Base-by-base conservation (phyloP, 2,797 vertebrate genomes). In the Ceryle rudis region DNA sequence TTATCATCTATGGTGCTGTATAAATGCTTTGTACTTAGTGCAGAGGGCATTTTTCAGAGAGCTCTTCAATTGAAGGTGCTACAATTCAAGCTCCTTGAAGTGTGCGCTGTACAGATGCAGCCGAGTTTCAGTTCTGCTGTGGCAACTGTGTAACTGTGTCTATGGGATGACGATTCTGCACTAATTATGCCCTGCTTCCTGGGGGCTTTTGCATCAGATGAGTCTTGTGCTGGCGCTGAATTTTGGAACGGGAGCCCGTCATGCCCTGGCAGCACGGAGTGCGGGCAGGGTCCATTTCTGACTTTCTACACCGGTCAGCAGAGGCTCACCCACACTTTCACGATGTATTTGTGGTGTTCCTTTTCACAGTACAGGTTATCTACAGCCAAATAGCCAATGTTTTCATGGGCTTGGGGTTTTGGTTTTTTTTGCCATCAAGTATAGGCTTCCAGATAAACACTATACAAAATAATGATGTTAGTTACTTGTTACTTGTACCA, bases 51-150 rank as follows among this genome's bases (percentile, higher is more conserved):
- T 92, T 81, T 70, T 70, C 31, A 35, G 54, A 41, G 66, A 5
- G 0, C 41, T 35, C 8, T 75, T 51, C 51, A 42, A 31, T 62
- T 0, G 0, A 47, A 67, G 5, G 10, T 4, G 1, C 55, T 73
- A 0, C 60, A 51, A 0, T 83, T 79, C 52, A 29, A 31, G 28
- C 44, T 65, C 12, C 57, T 80, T 26, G 16, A 54, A 54, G 18
- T 15, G 12, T 28, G 21, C 69, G 54, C 70, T 72, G 39, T n/a
- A n/a, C 0, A 0, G 25, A 22, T 33, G 19, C 67, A 72, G 81
- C 20, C 49, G 4, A 25, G 47, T 57, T 64, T 77, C 70, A 22
- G 10, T 39, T 81, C 71, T 35, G 41, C 31, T 69, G 77, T 80
- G 44, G 57, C 52, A 84, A 55, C 9, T 47, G 14, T 29, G n/a